Evolutionary conservation across 2,888 invertebrate species (phyloP).

Genomic region (Lasius fuliginosus): DNA sequence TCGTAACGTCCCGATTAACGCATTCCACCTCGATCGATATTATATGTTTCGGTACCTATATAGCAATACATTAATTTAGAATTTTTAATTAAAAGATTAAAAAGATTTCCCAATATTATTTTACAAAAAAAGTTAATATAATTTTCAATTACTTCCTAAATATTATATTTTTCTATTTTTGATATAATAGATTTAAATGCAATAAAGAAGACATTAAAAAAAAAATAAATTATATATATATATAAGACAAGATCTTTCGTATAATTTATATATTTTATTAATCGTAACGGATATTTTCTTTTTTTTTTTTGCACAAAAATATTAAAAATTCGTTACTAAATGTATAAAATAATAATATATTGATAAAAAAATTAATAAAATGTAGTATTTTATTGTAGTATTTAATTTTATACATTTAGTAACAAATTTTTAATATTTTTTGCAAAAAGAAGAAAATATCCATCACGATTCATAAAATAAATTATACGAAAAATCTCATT

Average conservation of each 20-base stretch:
- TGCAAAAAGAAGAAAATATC: background rate
- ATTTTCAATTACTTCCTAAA: background rate
- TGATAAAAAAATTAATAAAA: background rate
- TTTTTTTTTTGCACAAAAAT: no score
- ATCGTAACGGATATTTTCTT: no score
- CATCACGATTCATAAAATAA: background rate
- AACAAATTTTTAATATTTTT: background rate
- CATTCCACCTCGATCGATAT: conserved; percentile 89
- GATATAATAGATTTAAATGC: background rate
- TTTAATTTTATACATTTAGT: background rate
- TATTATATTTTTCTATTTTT: background rate
- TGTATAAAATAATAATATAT: no score
- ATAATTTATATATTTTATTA: no score
- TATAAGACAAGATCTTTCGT: no score
- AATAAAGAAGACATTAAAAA: no score
- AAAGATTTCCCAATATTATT: background rate
- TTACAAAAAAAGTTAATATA: background rate
- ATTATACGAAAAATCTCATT: background rate
- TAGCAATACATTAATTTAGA: background rate
- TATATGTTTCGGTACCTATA: conserved; percentile 90
- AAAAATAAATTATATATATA: no score
- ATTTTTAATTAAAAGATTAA: background rate
- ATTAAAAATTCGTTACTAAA: no score
- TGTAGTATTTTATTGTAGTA: background rate
- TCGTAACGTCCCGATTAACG: conserved; percentile 87